Evolutionary conservation across 2,113 vertebrate genomes (phyloP).

Genomic region (Chaetops frenatus): DNA sequence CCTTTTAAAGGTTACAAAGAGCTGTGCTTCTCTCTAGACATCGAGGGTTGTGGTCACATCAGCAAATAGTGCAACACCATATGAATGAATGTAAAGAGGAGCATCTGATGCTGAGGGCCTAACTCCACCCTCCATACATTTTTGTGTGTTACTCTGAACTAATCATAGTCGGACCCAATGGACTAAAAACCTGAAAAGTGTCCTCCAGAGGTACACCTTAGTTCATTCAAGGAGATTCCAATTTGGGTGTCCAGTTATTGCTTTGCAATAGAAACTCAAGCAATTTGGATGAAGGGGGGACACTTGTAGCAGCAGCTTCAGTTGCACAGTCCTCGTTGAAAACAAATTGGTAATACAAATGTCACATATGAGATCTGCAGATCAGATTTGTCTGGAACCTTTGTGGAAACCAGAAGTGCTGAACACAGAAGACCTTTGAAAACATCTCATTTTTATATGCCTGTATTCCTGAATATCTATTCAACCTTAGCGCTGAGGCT

Average conservation of each 20-base stretch:
- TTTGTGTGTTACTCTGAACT: background rate
- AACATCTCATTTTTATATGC: background rate
- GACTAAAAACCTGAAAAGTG: background rate
- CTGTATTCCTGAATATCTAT: background rate
- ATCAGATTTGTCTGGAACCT: background rate
- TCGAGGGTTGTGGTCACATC: background rate
- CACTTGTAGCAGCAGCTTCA: background rate
- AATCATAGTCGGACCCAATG: background rate
- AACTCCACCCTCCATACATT: background rate
- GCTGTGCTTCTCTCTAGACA: background rate
- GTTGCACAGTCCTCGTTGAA: background rate
- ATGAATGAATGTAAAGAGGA: background rate
- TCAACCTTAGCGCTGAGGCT: background rate
- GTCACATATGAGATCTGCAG: background rate
- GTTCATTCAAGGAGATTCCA: background rate
- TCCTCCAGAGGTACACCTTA: background rate
- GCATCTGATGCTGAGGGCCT: background rate
- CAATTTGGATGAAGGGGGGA: background rate
- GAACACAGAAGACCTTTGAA: background rate
- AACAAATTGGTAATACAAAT: background rate
- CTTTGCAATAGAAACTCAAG: background rate
- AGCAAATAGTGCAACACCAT: background rate
- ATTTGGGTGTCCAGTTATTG: background rate
- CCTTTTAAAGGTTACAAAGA: background rate
- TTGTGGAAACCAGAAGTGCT: background rate